phyloP scores from a whole-genome alignment of 2,113 vertebrate species.

The Leuciscus idus region DNA sequence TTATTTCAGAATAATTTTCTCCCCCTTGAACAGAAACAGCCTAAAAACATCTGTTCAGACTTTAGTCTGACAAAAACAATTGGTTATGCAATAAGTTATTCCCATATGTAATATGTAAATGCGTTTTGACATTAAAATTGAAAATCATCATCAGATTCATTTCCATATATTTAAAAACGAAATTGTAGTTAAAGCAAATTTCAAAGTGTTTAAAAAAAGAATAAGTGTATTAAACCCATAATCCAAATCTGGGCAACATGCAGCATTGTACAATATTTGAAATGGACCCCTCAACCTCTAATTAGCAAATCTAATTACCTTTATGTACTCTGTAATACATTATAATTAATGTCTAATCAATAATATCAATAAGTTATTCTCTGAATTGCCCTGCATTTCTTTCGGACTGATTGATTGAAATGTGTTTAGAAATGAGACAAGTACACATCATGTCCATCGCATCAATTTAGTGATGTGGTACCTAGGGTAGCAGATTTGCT shows the following conservation, averaged over 20 bases:
- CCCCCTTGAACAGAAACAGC: not conserved
- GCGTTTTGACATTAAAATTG: not conserved
- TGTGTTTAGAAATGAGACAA: not conserved
- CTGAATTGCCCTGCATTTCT: not conserved
- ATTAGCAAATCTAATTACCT: conserved; percentile 6
- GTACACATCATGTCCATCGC: not conserved
- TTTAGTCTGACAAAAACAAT: not conserved
- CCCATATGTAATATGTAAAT: conserved; percentile 5
- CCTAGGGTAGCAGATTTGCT: conserved; percentile 18
- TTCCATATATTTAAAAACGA: not conserved
- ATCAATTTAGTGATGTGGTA: not conserved
- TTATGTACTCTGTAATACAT: not conserved
- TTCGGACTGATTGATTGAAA: not conserved
- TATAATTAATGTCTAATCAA: conserved; percentile 9
- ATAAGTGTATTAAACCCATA: not conserved
- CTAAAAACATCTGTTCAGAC: not conserved
- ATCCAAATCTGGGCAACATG: not conserved
- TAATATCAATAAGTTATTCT: conserved; percentile 16
- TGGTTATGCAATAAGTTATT: conserved; percentile 4
- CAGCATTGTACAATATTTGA: not conserved
- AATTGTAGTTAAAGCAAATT: not conserved
- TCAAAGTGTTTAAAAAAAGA: not conserved
- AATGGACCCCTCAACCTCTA: not conserved
- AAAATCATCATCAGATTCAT: not conserved
- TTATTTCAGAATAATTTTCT: not conserved